Evolutionary conservation across 2,797 vertebrate genomes (phyloP).

Genomic region (Periparus ater): DNA sequence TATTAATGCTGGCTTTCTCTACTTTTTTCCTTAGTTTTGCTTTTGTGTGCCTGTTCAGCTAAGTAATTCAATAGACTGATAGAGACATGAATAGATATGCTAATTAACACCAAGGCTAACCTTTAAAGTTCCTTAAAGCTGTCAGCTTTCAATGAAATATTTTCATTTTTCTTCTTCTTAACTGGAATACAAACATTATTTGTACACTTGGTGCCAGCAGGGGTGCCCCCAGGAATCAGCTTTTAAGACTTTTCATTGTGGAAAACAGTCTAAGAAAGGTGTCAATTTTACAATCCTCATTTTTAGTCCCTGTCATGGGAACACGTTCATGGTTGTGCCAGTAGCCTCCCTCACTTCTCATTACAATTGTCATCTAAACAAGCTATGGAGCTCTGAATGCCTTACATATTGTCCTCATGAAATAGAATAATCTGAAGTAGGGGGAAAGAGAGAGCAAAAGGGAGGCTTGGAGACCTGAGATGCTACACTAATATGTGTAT

Average conservation of each 20-base stretch:
- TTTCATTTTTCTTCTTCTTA: constrained; percentile 69
- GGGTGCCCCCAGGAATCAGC: background rate
- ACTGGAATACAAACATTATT: constrained; percentile 73
- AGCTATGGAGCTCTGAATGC: background rate
- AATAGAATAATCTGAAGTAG: background rate
- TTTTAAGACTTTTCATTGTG: background rate
- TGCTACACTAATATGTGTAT: background rate
- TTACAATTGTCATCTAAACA: constrained; percentile 18
- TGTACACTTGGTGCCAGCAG: constrained; percentile 67
- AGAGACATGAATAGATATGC: constrained; percentile 79
- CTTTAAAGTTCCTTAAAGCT: constrained; percentile 78
- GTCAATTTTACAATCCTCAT: constrained; percentile 42
- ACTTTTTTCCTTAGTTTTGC: constrained; percentile 64
- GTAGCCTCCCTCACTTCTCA: constrained; percentile 18
- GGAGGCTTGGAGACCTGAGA: background rate
- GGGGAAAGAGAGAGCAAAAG: background rate
- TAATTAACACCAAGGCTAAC: constrained; percentile 76
- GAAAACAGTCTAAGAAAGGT: constrained; percentile 52
- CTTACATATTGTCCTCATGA: background rate
- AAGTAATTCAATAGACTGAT: constrained; percentile 77
- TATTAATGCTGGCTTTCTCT: constrained; percentile 75
- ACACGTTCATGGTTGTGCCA: constrained; percentile 7
- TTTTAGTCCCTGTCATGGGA: constrained; percentile 31
- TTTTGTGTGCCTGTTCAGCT: constrained; percentile 73
- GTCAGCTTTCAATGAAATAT: constrained; percentile 77